Percentiles rank a stretch among this genome's conserved stretches.
These are phyloP conservation scores for Mantis religiosa DNA, from an alignment of 2,888 invertebrate species.

Conservation along the genomic window DNA sequence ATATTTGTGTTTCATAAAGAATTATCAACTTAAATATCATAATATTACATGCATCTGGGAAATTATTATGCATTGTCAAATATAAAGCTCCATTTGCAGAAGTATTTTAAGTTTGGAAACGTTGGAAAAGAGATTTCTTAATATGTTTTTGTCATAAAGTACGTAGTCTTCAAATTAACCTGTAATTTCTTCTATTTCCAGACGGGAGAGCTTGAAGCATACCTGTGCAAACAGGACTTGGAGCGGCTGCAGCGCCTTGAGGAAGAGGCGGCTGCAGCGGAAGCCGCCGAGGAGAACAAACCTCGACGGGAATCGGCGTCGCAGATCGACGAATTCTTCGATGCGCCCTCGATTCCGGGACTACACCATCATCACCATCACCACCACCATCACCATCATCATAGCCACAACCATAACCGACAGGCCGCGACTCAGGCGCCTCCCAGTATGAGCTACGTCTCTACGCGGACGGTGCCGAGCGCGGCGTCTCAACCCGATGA, in stretches of 20 bases:
- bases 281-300: constrained; percentile 43
- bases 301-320: constrained; percentile 57
- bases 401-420: constrained; percentile 16
- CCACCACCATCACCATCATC: constrained; percentile 23
- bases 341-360: constrained; percentile 41
- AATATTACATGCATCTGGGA: too few relatives aligned
- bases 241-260: constrained; percentile 59
- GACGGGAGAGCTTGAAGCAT: constrained; percentile 75
- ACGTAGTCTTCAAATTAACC: background rate
- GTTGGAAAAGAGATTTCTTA: background rate
- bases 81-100: too few relatives aligned
- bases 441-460: constrained; percentile 50
- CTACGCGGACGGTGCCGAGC: constrained; percentile 51
- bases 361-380: constrained; percentile 32
- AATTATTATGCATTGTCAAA: too few relatives aligned
- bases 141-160: background rate
- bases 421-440: background rate
- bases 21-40: too few relatives aligned
- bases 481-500: constrained; percentile 57
- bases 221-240: constrained; percentile 74
- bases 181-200: constrained; percentile 42
- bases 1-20: too few relatives aligned
- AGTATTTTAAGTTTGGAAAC: background rate
- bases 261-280: constrained; percentile 49
- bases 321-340: constrained; percentile 65